Base-by-base conservation (phyloP, 2,888 invertebrate species). In the Cantharis nigra region DNA sequence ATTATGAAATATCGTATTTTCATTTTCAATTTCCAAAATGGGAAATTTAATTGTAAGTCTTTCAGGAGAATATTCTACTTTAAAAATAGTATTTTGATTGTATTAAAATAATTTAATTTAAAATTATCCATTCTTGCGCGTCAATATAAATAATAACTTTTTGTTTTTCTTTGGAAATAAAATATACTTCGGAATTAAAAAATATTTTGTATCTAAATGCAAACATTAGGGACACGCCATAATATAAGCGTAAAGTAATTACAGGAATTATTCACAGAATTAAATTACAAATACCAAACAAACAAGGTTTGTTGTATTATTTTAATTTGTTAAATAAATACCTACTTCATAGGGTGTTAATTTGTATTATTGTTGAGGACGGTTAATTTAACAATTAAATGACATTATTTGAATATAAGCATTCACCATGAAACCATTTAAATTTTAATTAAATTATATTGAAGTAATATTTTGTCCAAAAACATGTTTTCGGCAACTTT, bases 401-500 rank as follows among this genome's bases (percentile, higher is more conserved):
- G 49, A 3, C n/a, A 7, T 49, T 49, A 49, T 7, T 49, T 49
- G n/a, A 49, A 49, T n/a, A 49, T 13, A 49, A 7, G 49, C 49
- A 49, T n/a, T 49, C n/a, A 49, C n/a, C 49, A n/a, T 49, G 49
- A n/a, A 2, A 49, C 49, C 49, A 7, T 49, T 49, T 49, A 49
- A 49, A 49, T 49, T 49, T 49, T 49, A 49, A 49, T 49, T 49
- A 49, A 49, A 49, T 49, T 49, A 49, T 49, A 49, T n/a, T 49
- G 49, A 49, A 49, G 20, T 72, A 67, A 67, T 72, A 72, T 49
- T 74, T 69, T 23, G 18, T 63, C 62, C 69, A 28, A 7, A 18
- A 23, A 9, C 28, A 69, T 74, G 74, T 74, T 74, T 74, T 69
- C 69, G 67, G 16, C 63, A 71, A 64, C 63, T 64, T 71, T 71